These are phyloP conservation scores for Andrena cerasifolii DNA, from an alignment of 1,140 invertebrate genomes.

Conservation along the genomic window DNA sequence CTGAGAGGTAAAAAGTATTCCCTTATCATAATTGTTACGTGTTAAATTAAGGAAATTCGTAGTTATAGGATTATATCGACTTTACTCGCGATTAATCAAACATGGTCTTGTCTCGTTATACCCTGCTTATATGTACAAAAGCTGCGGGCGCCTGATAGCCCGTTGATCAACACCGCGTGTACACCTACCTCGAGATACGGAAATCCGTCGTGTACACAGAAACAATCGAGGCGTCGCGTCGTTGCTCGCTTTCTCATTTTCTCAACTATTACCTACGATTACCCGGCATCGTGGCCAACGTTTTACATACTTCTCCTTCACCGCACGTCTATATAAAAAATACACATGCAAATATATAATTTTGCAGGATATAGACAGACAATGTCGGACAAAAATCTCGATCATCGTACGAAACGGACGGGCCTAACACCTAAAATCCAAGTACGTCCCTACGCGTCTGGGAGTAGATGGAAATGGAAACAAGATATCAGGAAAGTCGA, in stretches of 20 bases:
- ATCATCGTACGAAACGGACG: slow-evolving; percentile 34
- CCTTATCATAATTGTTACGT: slow-evolving; percentile 49
- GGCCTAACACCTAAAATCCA: slow-evolving; percentile 28
- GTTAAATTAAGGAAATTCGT: slow-evolving; percentile 43
- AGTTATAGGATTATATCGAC: slow-evolving; percentile 47
- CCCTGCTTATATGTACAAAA: slow-evolving; percentile 78
- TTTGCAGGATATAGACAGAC: slow-evolving; percentile 33
- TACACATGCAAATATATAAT: slow-evolving; percentile 33
- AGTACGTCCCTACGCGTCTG: slow-evolving; percentile 24
- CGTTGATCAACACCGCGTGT: neutral
- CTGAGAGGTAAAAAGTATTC: slow-evolving; percentile 75
- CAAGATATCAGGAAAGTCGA: neutral
- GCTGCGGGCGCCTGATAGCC: slow-evolving; percentile 49
- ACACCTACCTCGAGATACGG: neutral
- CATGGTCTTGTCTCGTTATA: slow-evolving; percentile 72
- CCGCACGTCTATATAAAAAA: slow-evolving; percentile 33
- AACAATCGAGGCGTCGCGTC: slow-evolving; percentile 23
- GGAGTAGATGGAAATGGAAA: neutral
- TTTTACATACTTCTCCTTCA: neutral
- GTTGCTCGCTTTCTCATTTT: slow-evolving; percentile 10
- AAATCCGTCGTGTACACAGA: neutral
- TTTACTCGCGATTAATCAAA: slow-evolving; percentile 52
- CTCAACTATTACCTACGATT: slow-evolving; percentile 3
- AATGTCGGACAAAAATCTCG: slow-evolving; percentile 19
- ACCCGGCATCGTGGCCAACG: neutral